Conservation (phyloP, 2,113 vertebrate species). For the Lota lota region DNA sequence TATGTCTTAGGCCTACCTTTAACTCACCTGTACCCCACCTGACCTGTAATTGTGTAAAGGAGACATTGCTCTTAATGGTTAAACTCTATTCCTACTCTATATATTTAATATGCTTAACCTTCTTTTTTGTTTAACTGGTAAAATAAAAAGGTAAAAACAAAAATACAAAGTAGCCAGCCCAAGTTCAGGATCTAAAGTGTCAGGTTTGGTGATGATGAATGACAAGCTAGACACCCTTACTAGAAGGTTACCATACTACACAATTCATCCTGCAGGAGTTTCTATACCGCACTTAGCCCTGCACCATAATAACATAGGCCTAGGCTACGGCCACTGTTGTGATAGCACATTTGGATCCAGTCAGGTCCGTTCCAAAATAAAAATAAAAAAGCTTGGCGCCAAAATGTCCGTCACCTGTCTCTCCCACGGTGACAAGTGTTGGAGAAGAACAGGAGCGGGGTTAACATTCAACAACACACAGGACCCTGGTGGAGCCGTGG, state of each 20-base stretch:
- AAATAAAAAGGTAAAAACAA: too few relatives aligned
- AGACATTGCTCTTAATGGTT: too few relatives aligned
- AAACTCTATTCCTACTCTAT: too few relatives aligned
- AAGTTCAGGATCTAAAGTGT: too few relatives aligned
- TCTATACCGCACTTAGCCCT: constrained; percentile 30
- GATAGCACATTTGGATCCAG: constrained; percentile 37
- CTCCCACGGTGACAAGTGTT: constrained; percentile 41
- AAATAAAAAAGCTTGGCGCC: constrained; percentile 1
- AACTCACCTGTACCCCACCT: constrained; percentile 11
- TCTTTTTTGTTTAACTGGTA: constrained; percentile 5
- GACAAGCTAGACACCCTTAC: constrained; percentile 25
- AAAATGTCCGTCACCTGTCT: constrained; percentile 27
- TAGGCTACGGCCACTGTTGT: constrained; percentile 38
- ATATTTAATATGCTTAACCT: constrained; percentile 13
- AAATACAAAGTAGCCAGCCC: too few relatives aligned
- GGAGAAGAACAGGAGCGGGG: neutral
- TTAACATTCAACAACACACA: too few relatives aligned
- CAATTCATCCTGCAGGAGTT: constrained; percentile 11
- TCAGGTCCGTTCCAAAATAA: constrained; percentile 51
- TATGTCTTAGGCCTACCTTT: too few relatives aligned
- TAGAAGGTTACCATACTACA: constrained; percentile 36
- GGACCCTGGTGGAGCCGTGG: neutral
- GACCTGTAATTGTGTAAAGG: constrained; percentile 10
- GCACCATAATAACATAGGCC: constrained; percentile 44
- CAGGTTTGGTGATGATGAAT: constrained; percentile 24